Conservation (phyloP, 2,113 vertebrate species). For the Steatornis caripensis region DNA sequence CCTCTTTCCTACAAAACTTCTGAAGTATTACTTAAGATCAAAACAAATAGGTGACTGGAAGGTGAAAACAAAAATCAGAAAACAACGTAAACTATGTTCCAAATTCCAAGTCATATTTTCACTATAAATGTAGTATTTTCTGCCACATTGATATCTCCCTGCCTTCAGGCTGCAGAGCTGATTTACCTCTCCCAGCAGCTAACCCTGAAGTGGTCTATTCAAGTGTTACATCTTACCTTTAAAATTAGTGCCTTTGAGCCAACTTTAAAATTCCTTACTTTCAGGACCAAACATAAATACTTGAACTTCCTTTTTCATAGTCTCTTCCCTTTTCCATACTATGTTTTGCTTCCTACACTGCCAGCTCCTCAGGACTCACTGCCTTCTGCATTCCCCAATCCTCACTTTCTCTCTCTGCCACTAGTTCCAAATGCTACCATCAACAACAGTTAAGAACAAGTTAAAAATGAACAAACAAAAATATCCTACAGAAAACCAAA, state of each 20-base stretch:
- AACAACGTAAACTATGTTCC: not conserved
- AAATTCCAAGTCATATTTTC: not conserved
- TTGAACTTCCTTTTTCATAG: not conserved
- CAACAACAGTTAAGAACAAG: not conserved
- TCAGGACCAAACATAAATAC: not conserved
- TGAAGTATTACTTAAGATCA: not conserved
- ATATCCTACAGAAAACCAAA: not conserved
- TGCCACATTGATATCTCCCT: accelerated
- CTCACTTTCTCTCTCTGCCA: not conserved
- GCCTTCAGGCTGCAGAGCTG: not conserved
- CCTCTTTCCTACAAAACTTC: not conserved
- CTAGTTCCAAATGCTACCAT: not conserved
- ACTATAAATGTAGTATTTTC: not conserved
- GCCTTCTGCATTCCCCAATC: not conserved
- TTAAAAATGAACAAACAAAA: not conserved
- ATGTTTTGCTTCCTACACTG: not conserved
- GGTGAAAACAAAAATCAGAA: not conserved
- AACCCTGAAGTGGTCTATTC: not conserved
- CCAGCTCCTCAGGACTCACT: not conserved
- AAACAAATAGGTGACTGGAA: not conserved
- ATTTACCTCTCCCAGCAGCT: not conserved
- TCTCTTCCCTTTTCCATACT: not conserved
- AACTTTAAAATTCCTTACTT: not conserved
- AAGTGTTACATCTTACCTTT: not conserved
- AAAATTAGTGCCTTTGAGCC: not conserved